phyloP scores from a whole-genome alignment of 37 sponge, comb jelly and placozoan species.

The Spongia lamella region DNA sequence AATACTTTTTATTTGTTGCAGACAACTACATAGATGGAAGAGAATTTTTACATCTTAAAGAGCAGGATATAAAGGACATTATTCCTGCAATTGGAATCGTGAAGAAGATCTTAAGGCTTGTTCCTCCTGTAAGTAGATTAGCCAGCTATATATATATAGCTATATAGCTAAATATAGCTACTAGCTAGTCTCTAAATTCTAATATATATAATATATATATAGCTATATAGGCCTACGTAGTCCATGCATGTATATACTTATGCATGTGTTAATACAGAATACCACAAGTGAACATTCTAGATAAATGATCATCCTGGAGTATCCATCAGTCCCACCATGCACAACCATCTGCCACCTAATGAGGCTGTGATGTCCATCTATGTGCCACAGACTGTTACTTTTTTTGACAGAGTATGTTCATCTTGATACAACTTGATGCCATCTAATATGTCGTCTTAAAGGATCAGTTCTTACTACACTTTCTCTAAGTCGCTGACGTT shows the following conservation, averaged over 20 bases:
- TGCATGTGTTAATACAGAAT: no score
- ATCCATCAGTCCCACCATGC: conserved; percentile 41
- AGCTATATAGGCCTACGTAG: no score
- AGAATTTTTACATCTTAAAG: conserved; percentile 6
- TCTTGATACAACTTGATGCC: not conserved
- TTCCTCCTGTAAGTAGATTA: no score
- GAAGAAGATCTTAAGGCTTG: not conserved
- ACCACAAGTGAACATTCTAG: conserved; percentile 27
- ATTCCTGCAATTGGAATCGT: conserved; percentile 33
- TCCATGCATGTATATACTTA: no score
- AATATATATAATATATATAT: no score
- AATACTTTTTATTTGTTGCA: not conserved
- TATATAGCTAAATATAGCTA: no score
- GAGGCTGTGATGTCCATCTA: conserved; percentile 52
- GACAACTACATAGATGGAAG: conserved; percentile 47
- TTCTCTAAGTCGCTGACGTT: no score
- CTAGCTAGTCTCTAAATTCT: no score
- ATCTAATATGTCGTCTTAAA: no score
- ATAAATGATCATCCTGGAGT: conserved; percentile 23
- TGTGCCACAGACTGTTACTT: conserved; percentile 26
- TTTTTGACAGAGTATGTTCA: conserved; percentile 10
- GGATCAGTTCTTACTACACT: no score
- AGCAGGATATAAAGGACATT: conserved; percentile 9
- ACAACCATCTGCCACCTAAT: conserved; percentile 40
- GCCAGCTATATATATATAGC: no score